These are phyloP conservation scores for Leucozona laternaria DNA, from an alignment of 2,888 invertebrate genomes.

Conservation along the genomic window DNA sequence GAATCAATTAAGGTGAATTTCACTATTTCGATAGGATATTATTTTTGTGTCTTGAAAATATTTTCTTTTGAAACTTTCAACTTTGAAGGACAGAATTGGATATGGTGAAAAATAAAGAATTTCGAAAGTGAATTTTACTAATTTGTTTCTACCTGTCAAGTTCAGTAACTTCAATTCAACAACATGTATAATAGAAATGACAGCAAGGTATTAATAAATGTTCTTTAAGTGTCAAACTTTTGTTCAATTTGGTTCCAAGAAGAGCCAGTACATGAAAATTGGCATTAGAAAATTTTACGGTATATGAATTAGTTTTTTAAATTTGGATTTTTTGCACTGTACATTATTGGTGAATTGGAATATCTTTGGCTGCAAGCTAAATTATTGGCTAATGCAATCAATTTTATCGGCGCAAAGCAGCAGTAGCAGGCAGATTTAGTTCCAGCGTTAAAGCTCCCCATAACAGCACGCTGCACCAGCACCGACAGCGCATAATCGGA, in stretches of 20 bases:
- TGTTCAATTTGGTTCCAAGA: neutral
- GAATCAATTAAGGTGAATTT: constrained; percentile 27
- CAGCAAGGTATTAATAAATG: neutral
- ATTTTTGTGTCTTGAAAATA: neutral
- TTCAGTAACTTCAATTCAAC: no score
- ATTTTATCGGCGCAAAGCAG: constrained; percentile 67
- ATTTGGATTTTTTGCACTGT: constrained; percentile 21
- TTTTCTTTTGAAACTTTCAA: no score
- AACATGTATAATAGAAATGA: no score
- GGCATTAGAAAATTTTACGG: neutral
- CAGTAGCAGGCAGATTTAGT: constrained; percentile 61
- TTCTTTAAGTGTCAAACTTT: neutral
- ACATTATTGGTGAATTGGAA: constrained; percentile 41
- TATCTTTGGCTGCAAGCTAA: constrained; percentile 56
- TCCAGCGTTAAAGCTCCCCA: constrained; percentile 27
- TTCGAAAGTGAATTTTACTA: no score
- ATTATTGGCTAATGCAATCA: constrained; percentile 75
- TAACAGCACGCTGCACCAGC: neutral
- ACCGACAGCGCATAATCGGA: constrained; percentile 68
- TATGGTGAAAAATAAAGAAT: no score
- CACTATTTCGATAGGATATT: neutral
- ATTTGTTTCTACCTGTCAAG: no score
- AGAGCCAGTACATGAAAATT: neutral
- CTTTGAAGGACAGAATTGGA: no score
- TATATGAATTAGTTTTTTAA: neutral